Evolutionary conservation across 2,888 invertebrate genomes (phyloP), one percentile per base, ranked within the genome.

Genomic region (Thymelicus acteon): DNA sequence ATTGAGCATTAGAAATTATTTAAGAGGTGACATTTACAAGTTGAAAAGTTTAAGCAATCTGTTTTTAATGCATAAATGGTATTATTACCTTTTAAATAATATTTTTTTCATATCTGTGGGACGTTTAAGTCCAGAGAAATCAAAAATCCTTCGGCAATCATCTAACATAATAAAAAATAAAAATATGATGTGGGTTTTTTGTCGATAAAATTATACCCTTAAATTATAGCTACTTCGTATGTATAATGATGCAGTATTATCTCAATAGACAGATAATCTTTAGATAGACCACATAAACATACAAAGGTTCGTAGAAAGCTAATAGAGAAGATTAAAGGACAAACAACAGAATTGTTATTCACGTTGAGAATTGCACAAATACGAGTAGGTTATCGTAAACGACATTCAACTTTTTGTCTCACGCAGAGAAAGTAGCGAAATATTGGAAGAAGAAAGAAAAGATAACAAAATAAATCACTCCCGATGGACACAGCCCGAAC

Each of bases 401-500:
- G 58, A 63, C 69, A 39, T 70, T 40, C 49, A 57, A 60, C 63
- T 49, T 64, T 57, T 37, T 52, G 63, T 39, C 49, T 47, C 48
- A 37, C 19, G 31, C 63, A 15, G 19, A 69, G 63, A 64, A 70
- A 49, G 49, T 61, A 58, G 47, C 63, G n/a, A 63, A 64, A 70
- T 57, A 63, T 60, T 60, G 13, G 48, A 39, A 19, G 62, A n/a
- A 49, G 39, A 13, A 64, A 70, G 58, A 60, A 63, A 70, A 58
- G 69, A 70, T 70, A 70, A 40, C 69, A 64, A 64, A 39, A 70
- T 70, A 70, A 70, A 70, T 70, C 69, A 70, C 69, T 48, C 62
- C 60, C 54, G 58, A 63, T 69, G 69, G 69, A 79, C 79, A 74
- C 82, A 82, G 80, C 81, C 77, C 75, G 77, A 84, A 83, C 83